Evolutionary conservation across 1,140 invertebrate species (phyloP).

Genomic region (Bombus consobrinus): DNA sequence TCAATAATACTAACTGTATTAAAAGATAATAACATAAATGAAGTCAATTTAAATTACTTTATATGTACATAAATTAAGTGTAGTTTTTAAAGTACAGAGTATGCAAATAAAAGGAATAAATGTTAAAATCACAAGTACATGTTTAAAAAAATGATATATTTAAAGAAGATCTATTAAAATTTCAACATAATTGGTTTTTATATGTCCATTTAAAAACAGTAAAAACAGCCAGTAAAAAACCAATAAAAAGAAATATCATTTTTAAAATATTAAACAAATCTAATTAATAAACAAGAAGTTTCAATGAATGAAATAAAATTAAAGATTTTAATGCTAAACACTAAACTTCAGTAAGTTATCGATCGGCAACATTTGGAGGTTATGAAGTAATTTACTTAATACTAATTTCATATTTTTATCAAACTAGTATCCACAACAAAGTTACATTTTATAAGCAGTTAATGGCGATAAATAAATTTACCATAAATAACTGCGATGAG

Average conservation of each 20-base stretch:
- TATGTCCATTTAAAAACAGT: neutral
- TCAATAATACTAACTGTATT: conserved; percentile 30
- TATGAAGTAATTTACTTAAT: conserved; percentile 49
- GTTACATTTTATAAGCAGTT: neutral
- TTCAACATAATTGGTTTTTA: neutral
- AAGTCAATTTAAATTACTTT: neutral
- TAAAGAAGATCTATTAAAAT: neutral
- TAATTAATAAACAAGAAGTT: neutral
- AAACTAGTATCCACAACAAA: neutral
- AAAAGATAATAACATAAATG: neutral
- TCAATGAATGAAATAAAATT: conserved; percentile 35
- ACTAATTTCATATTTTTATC: neutral
- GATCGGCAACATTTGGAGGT: conserved; percentile 70
- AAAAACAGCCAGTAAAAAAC: neutral
- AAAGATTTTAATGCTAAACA: neutral
- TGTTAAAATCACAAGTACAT: neutral
- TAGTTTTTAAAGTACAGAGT: neutral
- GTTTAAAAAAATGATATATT: neutral
- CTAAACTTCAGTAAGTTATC: conserved; percentile 60
- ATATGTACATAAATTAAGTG: conserved; percentile 19
- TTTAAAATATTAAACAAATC: neutral
- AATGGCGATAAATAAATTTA: conserved; percentile 45
- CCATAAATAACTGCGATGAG: conserved; percentile 67
- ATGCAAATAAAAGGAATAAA: neutral
- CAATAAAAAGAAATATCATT: neutral